Percentiles rank a stretch among this genome's conserved stretches.
phyloP scores from a whole-genome alignment of 2,888 invertebrate genomes.

The Plutella xylostella region DNA sequence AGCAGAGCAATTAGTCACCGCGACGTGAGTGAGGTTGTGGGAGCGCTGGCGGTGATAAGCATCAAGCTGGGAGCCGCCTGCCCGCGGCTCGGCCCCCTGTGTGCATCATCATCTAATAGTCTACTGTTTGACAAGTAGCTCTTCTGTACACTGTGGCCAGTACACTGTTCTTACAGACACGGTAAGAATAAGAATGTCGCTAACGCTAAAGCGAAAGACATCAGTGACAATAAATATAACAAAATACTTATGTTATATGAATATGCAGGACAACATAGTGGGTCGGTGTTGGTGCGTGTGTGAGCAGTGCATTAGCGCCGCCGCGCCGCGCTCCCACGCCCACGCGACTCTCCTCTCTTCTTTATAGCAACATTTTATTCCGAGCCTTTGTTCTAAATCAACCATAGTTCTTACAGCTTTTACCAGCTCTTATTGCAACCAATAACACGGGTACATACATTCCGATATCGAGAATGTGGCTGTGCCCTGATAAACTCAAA shows the following conservation, averaged over 20 bases:
- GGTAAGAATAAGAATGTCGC: too few relatives aligned
- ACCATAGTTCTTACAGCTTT: background rate
- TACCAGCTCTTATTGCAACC: background rate
- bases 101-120: too few relatives aligned
- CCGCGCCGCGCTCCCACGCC: slow-evolving; percentile 50
- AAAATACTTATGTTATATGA: background rate
- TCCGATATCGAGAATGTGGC: background rate
- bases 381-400: slow-evolving; percentile 25
- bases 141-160: too few relatives aligned
- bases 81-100: background rate
- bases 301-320: slow-evolving; percentile 46
- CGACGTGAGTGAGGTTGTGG: slow-evolving; percentile 44
- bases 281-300: slow-evolving; percentile 34
- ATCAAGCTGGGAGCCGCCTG: slow-evolving; percentile 4
- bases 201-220: background rate
- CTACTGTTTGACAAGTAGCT: too few relatives aligned
- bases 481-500: too few relatives aligned
- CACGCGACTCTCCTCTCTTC: slow-evolving; percentile 36
- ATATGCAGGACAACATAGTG: background rate
- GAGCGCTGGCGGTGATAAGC: slow-evolving; percentile 33
- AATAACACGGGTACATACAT: too few relatives aligned
- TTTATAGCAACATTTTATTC: slow-evolving; percentile 35
- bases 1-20: slow-evolving; percentile 49
- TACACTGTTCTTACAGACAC: too few relatives aligned
- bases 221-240: background rate